Evolutionary conservation across 2,888 invertebrate species (phyloP).

Genomic region (Apamea monoglypha): DNA sequence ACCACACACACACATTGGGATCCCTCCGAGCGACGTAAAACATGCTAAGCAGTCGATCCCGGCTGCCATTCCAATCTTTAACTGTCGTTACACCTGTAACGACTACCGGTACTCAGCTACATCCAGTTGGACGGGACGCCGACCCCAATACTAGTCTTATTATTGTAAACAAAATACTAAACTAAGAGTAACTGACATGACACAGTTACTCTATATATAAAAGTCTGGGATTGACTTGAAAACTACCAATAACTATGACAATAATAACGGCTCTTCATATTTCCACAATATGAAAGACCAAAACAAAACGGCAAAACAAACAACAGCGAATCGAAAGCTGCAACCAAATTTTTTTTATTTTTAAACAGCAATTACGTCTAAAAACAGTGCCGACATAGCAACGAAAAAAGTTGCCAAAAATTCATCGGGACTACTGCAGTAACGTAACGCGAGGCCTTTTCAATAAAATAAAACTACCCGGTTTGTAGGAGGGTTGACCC

Average conservation of each 20-base stretch:
- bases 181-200: too few relatives aligned
- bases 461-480: conserved; percentile 75
- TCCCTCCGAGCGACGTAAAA: too few relatives aligned
- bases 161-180: not conserved
- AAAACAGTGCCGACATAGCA: conserved; percentile 42
- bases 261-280: not conserved
- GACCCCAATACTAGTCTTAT: not conserved
- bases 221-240: not conserved
- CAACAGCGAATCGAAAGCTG: conserved; percentile 27
- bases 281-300: conserved; percentile 6
- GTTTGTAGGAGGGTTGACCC: conserved; percentile 68
- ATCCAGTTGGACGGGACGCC: not conserved
- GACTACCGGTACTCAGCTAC: not conserved
- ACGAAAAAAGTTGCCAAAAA: conserved; percentile 59
- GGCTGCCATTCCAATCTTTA: not conserved
- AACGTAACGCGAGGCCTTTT: conserved; percentile 66
- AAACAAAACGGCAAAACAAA: conserved; percentile 9
- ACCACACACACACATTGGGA: not conserved
- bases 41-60: too few relatives aligned
- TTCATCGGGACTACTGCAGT: conserved; percentile 52
- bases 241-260: not conserved
- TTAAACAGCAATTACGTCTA: conserved; percentile 47
- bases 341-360: conserved; percentile 55
- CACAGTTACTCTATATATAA: too few relatives aligned
- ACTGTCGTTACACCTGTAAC: too few relatives aligned